A percentile compares a stretch with the other conserved stretches of the same genome.
phyloP scores from a whole-genome alignment of 2,113 vertebrate genomes.

The Oncorhynchus mykiss region DNA sequence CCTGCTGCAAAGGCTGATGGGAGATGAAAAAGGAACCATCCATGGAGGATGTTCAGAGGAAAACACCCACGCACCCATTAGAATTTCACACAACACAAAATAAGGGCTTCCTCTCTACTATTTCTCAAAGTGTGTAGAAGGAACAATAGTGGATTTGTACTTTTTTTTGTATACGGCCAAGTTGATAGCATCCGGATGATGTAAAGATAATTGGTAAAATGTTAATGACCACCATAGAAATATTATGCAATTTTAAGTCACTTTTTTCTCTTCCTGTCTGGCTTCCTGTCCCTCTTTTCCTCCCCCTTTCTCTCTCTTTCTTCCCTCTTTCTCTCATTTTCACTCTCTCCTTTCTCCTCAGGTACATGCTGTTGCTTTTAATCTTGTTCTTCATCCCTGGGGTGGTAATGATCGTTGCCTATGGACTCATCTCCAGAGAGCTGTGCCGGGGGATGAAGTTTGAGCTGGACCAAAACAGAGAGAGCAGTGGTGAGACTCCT shows the following conservation, averaged over 20 bases:
- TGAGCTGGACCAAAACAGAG: conserved; percentile 67
- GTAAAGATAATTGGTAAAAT: neutral
- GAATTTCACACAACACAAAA: conserved; percentile 8
- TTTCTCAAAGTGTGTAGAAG: neutral
- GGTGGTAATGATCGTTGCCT: conserved; percentile 77
- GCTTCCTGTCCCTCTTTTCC: neutral
- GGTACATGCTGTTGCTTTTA: conserved; percentile 77
- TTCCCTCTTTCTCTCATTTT: no score
- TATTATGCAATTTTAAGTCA: conserved; percentile 16
- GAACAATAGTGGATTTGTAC: neutral
- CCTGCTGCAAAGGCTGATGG: conserved; percentile 12
- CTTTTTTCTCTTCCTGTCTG: neutral
- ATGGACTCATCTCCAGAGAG: conserved; percentile 80
- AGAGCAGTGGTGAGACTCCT: conserved; percentile 62
- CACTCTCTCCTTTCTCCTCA: conserved; percentile 35
- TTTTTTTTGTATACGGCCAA: neutral
- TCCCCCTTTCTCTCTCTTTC: neutral
- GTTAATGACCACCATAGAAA: no score
- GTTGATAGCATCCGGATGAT: neutral
- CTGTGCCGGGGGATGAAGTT: conserved; percentile 79
- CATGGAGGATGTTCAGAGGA: conserved; percentile 16
- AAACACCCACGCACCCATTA: conserved; percentile 31
- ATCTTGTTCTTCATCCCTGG: conserved; percentile 77
- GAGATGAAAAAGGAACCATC: conserved; percentile 36
- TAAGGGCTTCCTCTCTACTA: neutral